Evolutionary conservation across 2,113 vertebrate genomes (phyloP).

Genomic region (Grammatotria lemairii): DNA sequence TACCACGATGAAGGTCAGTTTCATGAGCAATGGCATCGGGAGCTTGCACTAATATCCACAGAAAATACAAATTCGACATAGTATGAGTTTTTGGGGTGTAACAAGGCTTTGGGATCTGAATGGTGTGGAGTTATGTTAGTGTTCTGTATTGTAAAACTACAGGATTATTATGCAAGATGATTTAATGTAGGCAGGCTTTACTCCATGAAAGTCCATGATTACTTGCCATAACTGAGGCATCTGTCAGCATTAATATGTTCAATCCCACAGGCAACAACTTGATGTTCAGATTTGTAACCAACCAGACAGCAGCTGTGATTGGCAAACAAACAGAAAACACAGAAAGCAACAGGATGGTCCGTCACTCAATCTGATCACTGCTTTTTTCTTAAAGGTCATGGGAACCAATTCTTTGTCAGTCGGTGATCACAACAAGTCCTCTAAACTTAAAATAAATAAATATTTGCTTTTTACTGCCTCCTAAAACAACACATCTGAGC

Average conservation of each 20-base stretch:
- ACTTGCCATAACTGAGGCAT: background rate
- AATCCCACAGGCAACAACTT: conserved; percentile 4
- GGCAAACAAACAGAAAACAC: conserved; percentile 20
- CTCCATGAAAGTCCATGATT: background rate
- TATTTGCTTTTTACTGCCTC: background rate
- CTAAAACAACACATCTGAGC: background rate
- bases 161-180: background rate
- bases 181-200: background rate
- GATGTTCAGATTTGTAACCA: conserved; percentile 22
- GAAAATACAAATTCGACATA: background rate
- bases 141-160: background rate
- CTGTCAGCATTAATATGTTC: conserved; percentile 13
- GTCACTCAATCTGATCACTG: conserved; percentile 4
- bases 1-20: background rate
- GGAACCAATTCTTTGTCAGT: background rate
- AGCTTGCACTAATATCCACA: background rate
- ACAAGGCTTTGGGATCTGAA: background rate
- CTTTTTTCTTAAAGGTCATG: background rate
- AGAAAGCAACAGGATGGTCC: background rate
- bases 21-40: background rate
- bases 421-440: background rate
- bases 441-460: background rate
- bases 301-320: conserved; percentile 28
- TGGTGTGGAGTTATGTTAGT: background rate
- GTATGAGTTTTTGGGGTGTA: background rate